Evolutionary conservation across 2,113 vertebrate species (phyloP).

Genomic region (Callopanchax toddi): DNA sequence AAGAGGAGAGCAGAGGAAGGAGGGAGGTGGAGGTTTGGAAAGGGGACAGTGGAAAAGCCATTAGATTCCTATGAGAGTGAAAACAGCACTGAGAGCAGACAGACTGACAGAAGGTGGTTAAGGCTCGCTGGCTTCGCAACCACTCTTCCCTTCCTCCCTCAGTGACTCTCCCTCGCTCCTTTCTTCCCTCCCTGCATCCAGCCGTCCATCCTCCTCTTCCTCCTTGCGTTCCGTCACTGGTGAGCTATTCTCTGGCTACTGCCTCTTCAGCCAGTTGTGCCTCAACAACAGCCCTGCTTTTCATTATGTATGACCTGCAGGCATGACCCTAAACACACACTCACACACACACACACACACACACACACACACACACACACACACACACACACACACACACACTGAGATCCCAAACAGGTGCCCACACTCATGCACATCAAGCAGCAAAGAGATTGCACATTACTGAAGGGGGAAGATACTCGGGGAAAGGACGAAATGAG

Average conservation of each 20-base stretch:
- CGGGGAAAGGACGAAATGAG: conserved; percentile 18
- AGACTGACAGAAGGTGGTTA: conserved; percentile 77
- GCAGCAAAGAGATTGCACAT: conserved; percentile 49
- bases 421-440: conserved; percentile 30
- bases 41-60: conserved; percentile 77
- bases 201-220: conserved; percentile 43
- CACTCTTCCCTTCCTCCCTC: conserved; percentile 61
- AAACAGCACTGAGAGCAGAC: conserved; percentile 69
- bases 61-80: conserved; percentile 73
- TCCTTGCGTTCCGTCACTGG: conserved; percentile 46
- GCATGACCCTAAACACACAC: conserved; percentile 69
- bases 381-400: no score
- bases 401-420: conserved; percentile 73
- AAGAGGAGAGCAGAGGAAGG: conserved; percentile 13
- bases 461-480: conserved; percentile 19
- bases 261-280: conserved; percentile 62
- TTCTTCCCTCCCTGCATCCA: conserved; percentile 25
- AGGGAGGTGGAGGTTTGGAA: conserved; percentile 66
- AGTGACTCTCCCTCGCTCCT: conserved; percentile 50
- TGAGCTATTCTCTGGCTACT: conserved; percentile 55
- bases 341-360: conserved; percentile 51
- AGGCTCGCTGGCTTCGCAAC: conserved; percentile 71
- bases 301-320: conserved; percentile 72
- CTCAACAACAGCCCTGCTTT: conserved; percentile 70
- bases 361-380: conserved; percentile 56